Base-by-base conservation (phyloP, 2,113 vertebrate genomes). In the Macquaria ambigua region DNA sequence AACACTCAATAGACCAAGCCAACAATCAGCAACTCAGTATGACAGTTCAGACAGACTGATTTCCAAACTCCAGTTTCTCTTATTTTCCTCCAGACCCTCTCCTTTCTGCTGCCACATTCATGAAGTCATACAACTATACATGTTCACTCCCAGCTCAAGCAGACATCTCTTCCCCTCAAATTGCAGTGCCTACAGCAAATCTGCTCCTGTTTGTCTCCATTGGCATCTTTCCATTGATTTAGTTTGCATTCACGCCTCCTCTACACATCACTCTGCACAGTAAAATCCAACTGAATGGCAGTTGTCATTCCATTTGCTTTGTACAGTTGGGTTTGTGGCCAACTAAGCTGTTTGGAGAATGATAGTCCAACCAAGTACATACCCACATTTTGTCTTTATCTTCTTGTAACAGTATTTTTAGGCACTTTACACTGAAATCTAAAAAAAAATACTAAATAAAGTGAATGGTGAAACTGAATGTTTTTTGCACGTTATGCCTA, bases 11-110 rank as follows among this genome's bases (percentile, higher is more conserved):
- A 61, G n/a, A 59, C 48, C 11, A 5, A 52, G 77, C 75, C 80
- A 83, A 55, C 43, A 69, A 75, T 71, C 31, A 58, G 28, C 52
- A 31, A 77, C 46, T 76, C 73, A 34, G 71, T 43, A 58, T 58
- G 41, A 64, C 59, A 58, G 21, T 61, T 67, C 28, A 59, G 39
- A 55, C 34, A 37, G 9, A 61, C 16, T 37, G 62, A 41, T 68
- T 59, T 84, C 20, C 53, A 74, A 37, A 48, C 21, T 58, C 67
- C 23, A 48, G 15, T 43, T 68, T 50, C 1, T 21, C 23, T 77
- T 55, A 31, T 79, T 63, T 55, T 77, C 7, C 34, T 34, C 34
- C 34, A 34, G 61, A 61, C 31, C 8, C 18, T 37, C 37, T 53
- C 5, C 9, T 85, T n/a, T 75, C 43, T 25, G 5, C 55, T 50